phyloP scores from a whole-genome alignment of 2,113 vertebrate genomes.

The Eurypyga helias region DNA sequence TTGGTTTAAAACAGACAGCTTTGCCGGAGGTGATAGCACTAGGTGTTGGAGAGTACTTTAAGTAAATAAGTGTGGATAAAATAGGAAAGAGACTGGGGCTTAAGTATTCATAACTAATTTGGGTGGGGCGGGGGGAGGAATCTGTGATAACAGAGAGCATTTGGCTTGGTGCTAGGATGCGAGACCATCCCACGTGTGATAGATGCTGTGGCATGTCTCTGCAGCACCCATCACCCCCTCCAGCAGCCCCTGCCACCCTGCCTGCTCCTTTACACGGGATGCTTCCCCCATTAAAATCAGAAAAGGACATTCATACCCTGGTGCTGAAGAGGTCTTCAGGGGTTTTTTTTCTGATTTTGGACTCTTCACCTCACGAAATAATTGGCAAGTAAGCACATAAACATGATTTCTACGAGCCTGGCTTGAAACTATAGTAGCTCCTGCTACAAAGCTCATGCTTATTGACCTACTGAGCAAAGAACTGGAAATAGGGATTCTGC shows the following conservation, averaged over 20 bases:
- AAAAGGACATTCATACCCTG: not conserved
- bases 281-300: not conserved
- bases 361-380: not conserved
- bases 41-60: not conserved
- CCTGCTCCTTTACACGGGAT: not conserved
- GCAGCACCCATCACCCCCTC: not conserved
- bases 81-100: not conserved
- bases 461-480: not conserved
- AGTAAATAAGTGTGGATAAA: slow-evolving; percentile 35
- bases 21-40: not conserved
- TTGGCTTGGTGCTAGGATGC: not conserved
- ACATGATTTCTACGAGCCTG: not conserved
- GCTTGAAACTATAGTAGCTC: not conserved
- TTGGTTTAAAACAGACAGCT: slow-evolving; percentile 53
- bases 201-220: not conserved
- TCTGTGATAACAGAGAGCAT: not conserved
- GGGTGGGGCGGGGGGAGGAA: not conserved
- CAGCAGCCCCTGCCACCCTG: not conserved
- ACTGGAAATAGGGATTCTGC: not conserved
- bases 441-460: not conserved
- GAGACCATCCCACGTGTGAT: not conserved
- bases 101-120: not conserved
- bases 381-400: not conserved
- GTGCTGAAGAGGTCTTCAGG: not conserved
- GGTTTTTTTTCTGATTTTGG: not conserved